Conservation (phyloP, 2,797 vertebrate genomes). For the Discoglossus pictus region DNA sequence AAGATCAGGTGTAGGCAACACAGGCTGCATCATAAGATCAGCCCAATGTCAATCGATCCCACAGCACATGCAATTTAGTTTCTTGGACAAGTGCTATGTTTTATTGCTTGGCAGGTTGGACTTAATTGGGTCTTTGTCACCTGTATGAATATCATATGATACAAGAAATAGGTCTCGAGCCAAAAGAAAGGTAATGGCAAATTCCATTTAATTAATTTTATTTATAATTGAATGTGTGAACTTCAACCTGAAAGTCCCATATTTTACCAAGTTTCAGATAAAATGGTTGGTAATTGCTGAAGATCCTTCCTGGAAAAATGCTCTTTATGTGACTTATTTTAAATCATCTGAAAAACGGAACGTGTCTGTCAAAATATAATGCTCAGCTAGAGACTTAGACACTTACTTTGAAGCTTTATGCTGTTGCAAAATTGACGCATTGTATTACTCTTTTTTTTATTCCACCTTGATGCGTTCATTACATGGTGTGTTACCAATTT, state of each 20-base stretch:
- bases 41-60: slow-evolving; percentile 45
- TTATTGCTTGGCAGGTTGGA: slow-evolving; percentile 64
- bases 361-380: slow-evolving; percentile 12
- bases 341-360: slow-evolving; percentile 34
- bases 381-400: slow-evolving; percentile 11
- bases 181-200: slow-evolving; percentile 11
- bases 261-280: slow-evolving; percentile 42
- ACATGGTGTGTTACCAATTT: neutral
- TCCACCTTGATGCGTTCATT: slow-evolving; percentile 13
- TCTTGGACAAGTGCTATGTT: slow-evolving; percentile 51
- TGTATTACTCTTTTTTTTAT: neutral
- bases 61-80: slow-evolving; percentile 31
- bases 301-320: slow-evolving; percentile 27
- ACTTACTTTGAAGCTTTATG: neutral
- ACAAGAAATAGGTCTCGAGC: slow-evolving; percentile 22
- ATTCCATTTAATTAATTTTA: slow-evolving; percentile 43
- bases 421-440: slow-evolving; percentile 3
- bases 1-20: slow-evolving; percentile 26
- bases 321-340: slow-evolving; percentile 7
- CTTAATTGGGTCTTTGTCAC: slow-evolving; percentile 67
- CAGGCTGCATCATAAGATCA: slow-evolving; percentile 30
- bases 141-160: slow-evolving; percentile 58
- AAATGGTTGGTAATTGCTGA: slow-evolving; percentile 33
- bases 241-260: slow-evolving; percentile 14
- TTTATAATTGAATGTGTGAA: slow-evolving; percentile 46